A percentile compares a stretch with the other conserved stretches of the same genome.
Conservation (phyloP, 1,140 invertebrate species). For the Drosophila sturtevanti region DNA sequence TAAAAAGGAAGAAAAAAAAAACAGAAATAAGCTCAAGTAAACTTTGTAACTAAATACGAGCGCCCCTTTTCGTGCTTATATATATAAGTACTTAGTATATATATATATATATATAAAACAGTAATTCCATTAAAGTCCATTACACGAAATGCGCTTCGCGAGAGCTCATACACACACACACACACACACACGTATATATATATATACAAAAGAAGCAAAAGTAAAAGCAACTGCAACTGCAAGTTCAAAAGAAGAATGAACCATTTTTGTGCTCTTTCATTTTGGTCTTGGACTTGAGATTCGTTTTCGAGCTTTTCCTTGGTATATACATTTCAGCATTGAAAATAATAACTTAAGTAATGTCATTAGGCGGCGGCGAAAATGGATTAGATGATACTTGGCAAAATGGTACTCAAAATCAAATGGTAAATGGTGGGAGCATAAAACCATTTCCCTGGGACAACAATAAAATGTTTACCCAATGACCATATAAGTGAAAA, state of each 20-base stretch:
- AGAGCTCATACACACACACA: slow-evolving; percentile 27
- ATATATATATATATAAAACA: slow-evolving; percentile 64
- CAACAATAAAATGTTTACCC: not conserved
- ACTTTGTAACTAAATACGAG: slow-evolving; percentile 79
- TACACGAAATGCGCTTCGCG: slow-evolving; percentile 65
- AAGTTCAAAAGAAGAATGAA: slow-evolving; percentile 43
- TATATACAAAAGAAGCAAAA: slow-evolving; percentile 10
- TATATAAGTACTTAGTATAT: slow-evolving; percentile 12
- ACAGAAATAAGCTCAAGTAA: slow-evolving; percentile 75
- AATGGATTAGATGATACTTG: slow-evolving; percentile 68
- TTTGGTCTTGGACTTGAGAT: slow-evolving; percentile 39
- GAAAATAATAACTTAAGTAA: slow-evolving; percentile 81
- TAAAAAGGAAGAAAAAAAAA: slow-evolving; percentile 4
- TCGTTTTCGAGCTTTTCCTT: slow-evolving; percentile 49
- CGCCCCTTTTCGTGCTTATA: slow-evolving; percentile 53
- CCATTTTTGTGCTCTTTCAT: slow-evolving; percentile 49
- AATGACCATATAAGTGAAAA: not conserved
- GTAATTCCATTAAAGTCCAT: slow-evolving; percentile 81
- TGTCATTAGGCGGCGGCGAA: slow-evolving; percentile 68
- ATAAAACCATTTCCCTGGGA: not conserved
- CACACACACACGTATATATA: slow-evolving; percentile 22
- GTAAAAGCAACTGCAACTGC: slow-evolving; percentile 39
- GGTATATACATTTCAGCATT: slow-evolving; percentile 67
- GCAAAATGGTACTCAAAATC: slow-evolving; percentile 13
- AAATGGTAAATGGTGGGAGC: not conserved